Evolutionary conservation across 2,113 vertebrate genomes (phyloP).

Genomic region (Rhinopomastus cyanomelas): DNA sequence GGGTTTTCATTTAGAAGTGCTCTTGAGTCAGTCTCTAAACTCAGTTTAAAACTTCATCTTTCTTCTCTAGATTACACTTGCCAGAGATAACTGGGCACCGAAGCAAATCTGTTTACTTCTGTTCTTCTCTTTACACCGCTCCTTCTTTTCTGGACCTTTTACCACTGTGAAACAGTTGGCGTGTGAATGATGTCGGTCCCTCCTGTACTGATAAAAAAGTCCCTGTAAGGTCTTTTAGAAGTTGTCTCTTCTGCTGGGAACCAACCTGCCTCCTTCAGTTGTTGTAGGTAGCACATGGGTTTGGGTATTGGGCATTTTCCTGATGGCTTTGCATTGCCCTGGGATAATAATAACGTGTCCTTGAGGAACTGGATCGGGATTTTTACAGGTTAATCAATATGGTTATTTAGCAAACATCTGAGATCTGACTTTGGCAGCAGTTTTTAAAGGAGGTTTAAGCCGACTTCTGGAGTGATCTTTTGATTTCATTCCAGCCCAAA

Average conservation of each 20-base stretch:
- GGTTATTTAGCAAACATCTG: background rate
- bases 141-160: conserved; percentile 29
- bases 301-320: background rate
- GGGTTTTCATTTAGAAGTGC: background rate
- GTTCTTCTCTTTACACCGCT: conserved; percentile 5
- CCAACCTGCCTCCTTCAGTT: background rate
- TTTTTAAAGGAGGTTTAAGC: background rate
- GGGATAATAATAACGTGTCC: background rate
- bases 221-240: conserved; percentile 1
- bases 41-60: conserved; percentile 7
- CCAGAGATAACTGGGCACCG: background rate
- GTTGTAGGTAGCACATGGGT: background rate
- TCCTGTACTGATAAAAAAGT: conserved; percentile 11
- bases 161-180: conserved; percentile 50
- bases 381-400: background rate
- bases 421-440: background rate
- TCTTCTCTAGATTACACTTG: background rate
- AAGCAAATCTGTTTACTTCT: conserved; percentile 33
- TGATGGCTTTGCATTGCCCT: background rate
- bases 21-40: background rate
- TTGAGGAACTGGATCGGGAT: background rate
- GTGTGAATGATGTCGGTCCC: conserved; percentile 29
- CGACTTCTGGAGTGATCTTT: background rate
- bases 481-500: conserved; percentile 4
- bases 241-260: background rate